phyloP scores from a whole-genome alignment of 2,113 vertebrate species.

The Semnornis frantzii region DNA sequence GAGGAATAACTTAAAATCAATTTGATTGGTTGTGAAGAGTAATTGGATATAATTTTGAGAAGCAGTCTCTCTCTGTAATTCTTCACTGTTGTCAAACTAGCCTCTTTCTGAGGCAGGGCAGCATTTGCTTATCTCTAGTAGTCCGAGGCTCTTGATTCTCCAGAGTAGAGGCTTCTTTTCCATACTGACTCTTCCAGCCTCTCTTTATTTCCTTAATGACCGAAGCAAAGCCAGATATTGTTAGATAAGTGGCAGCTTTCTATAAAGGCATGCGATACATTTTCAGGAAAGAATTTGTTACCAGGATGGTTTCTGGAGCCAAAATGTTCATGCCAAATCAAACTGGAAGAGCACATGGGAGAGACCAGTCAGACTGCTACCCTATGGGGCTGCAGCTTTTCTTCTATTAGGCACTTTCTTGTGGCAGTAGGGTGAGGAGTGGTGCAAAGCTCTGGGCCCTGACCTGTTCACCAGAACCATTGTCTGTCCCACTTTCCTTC shows the following conservation, averaged over 20 bases:
- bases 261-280: slow-evolving; percentile 22
- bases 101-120: slow-evolving; percentile 30
- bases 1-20: slow-evolving; percentile 46
- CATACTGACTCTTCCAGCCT: neutral
- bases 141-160: neutral
- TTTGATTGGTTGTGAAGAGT: slow-evolving; percentile 40
- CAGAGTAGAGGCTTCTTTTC: neutral
- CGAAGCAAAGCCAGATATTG: slow-evolving; percentile 38
- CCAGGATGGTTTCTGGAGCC: slow-evolving; percentile 29
- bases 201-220: slow-evolving; percentile 43
- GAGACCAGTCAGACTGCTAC: neutral
- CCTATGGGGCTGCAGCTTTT: neutral
- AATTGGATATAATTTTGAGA: slow-evolving; percentile 20
- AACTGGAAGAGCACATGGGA: neutral
- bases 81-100: slow-evolving; percentile 42
- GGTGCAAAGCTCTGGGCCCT: fast-evolving
- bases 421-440: fast-evolving
- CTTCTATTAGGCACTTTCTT: neutral
- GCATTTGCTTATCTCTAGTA: neutral
- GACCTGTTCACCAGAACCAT: neutral
- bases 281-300: slow-evolving; percentile 18
- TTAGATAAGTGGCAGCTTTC: slow-evolving; percentile 51
- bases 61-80: slow-evolving; percentile 13
- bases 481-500: neutral
- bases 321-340: neutral